These are phyloP conservation scores for Matsumyia berberina DNA, from an alignment of 2,888 invertebrate genomes.

Conservation along the genomic window DNA sequence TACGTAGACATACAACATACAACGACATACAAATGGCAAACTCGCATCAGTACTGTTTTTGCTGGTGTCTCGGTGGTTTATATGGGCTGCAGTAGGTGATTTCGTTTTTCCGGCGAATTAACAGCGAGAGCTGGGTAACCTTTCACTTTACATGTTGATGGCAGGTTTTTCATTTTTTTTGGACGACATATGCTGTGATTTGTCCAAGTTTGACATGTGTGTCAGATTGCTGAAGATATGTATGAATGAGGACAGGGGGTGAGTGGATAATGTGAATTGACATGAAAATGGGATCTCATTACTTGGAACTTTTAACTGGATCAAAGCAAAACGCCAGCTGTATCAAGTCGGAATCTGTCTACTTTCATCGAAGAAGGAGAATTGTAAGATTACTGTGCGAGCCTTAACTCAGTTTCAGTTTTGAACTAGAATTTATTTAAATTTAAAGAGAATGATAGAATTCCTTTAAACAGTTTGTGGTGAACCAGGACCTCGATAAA, in stretches of 20 bases:
- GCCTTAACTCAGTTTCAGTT: too few relatives aligned
- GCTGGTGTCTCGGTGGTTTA: not conserved
- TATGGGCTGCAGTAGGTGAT: slow-evolving; percentile 2
- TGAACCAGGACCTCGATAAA: too few relatives aligned
- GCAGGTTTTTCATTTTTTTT: not conserved
- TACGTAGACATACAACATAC: not conserved
- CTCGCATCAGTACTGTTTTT: not conserved
- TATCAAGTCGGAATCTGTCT: too few relatives aligned
- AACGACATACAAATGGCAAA: slow-evolving; percentile 22
- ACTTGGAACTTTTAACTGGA: too few relatives aligned
- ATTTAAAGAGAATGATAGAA: too few relatives aligned
- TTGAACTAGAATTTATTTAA: too few relatives aligned
- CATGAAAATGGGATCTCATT: too few relatives aligned
- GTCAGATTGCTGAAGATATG: not conserved
- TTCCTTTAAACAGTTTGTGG: too few relatives aligned
- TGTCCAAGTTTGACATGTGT: slow-evolving; percentile 2
- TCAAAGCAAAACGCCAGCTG: too few relatives aligned
- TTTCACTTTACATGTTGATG: slow-evolving; percentile 5
- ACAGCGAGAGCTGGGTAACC: slow-evolving; percentile 9
- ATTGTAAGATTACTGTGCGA: too few relatives aligned
- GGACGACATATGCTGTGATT: slow-evolving; percentile 12
- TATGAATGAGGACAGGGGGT: not conserved
- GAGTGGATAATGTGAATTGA: too few relatives aligned
- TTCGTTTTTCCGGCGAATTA: not conserved
- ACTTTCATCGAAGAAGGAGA: too few relatives aligned